Percentiles rank a stretch among this genome's conserved stretches.
Evolutionary conservation across 1,140 invertebrate species (phyloP).

Genomic region (Plectrocnemia conspersa): DNA sequence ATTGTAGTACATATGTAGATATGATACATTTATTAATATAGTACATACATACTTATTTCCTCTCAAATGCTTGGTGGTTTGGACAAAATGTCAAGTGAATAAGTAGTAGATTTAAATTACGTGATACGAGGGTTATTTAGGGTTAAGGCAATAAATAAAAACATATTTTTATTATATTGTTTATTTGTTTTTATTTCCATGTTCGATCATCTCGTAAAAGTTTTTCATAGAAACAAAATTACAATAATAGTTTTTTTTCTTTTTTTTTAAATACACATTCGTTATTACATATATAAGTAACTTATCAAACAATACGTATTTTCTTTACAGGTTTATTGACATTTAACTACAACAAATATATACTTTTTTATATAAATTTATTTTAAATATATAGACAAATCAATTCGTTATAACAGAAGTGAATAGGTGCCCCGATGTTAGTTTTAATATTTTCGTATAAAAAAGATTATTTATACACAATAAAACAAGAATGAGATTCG

Average conservation of each 20-base stretch:
- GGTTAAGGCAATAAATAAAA: not conserved
- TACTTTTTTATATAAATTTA: not conserved
- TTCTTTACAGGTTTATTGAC: constrained; percentile 5
- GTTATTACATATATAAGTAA: constrained; percentile 1
- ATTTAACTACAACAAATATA: not conserved
- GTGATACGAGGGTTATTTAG: not conserved
- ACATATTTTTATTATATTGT: not conserved
- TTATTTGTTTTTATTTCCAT: constrained; percentile 12
- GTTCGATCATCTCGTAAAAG: constrained; percentile 11
- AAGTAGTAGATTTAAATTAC: no score
- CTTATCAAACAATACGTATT: constrained; percentile 4
- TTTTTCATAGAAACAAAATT: constrained; percentile 17
- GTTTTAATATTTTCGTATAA: no score
- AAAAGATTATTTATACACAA: no score
- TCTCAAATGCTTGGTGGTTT: no score
- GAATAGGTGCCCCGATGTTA: no score
- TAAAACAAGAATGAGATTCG: no score
- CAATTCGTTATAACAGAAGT: no score
- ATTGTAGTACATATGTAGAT: no score
- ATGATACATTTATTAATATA: no score
- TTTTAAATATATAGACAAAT: no score
- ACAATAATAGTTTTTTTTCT: constrained; percentile 5
- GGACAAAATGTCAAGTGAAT: no score
- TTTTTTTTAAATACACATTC: not conserved
- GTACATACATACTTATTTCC: no score